phyloP scores from a whole-genome alignment of 2,888 invertebrate genomes.

The Eupithecia exiguata region DNA sequence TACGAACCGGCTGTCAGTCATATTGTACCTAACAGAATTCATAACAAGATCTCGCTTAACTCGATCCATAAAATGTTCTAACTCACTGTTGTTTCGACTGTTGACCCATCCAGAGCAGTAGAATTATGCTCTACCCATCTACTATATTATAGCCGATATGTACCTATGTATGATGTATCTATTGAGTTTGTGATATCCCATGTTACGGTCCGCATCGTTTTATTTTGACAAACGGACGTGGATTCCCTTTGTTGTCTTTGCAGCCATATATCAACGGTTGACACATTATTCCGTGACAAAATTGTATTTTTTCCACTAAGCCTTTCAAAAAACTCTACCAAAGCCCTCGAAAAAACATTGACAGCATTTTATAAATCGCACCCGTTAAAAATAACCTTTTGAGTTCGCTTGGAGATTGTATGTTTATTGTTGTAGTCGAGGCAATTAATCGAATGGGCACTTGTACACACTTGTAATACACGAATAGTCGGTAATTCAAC shows the following conservation, averaged over 20 bases:
- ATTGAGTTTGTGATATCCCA: constrained; percentile 59
- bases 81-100: constrained; percentile 43
- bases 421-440: constrained; percentile 52
- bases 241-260: constrained; percentile 73
- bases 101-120: constrained; percentile 52
- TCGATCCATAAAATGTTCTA: background rate
- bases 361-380: constrained; percentile 2
- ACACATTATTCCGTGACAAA: constrained; percentile 65
- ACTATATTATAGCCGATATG: background rate
- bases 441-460: constrained; percentile 70
- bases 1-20: background rate
- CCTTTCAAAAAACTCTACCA: constrained; percentile 12
- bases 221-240: constrained; percentile 78
- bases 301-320: constrained; percentile 43
- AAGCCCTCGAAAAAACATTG: background rate
- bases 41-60: background rate
- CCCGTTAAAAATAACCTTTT: background rate
- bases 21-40: background rate
- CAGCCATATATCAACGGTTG: constrained; percentile 74
- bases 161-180: constrained; percentile 40
- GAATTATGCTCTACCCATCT: constrained; percentile 23
- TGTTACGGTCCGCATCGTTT: constrained; percentile 73
- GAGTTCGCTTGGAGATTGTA: constrained; percentile 43
- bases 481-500: constrained; percentile 67
- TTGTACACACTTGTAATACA: constrained; percentile 65